Evolutionary conservation across 2,888 invertebrate species (phyloP).

Genomic region (Mythimna loreyi): DNA sequence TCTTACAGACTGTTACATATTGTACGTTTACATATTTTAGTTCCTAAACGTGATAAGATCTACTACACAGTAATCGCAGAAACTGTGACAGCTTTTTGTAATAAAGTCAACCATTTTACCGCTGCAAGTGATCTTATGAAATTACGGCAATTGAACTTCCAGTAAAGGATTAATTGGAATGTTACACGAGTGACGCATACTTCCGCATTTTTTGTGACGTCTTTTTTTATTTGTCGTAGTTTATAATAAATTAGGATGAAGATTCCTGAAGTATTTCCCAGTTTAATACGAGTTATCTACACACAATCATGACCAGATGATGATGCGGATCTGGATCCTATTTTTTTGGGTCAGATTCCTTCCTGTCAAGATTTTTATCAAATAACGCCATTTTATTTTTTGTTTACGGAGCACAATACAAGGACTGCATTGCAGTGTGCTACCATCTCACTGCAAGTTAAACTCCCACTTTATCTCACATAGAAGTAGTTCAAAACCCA

Average conservation of each 20-base stretch:
- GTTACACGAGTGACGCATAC: conserved; percentile 17
- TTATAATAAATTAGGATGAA: neutral
- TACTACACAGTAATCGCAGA: neutral
- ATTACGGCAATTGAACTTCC: no score
- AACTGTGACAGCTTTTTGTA: neutral
- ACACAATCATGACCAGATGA: neutral
- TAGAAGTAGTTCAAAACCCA: no score
- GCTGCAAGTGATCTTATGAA: neutral
- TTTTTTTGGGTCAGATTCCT: neutral
- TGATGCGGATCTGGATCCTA: neutral
- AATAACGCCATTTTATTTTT: neutral
- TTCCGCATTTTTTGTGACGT: conserved; percentile 21
- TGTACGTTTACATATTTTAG: conserved; percentile 10
- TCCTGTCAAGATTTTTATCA: neutral
- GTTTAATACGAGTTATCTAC: conserved; percentile 1
- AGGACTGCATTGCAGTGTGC: no score
- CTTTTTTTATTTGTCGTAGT: neutral
- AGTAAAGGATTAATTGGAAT: neutral
- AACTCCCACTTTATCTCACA: no score
- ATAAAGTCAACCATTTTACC: no score
- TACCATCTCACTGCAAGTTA: no score
- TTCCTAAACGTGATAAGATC: conserved; percentile 23
- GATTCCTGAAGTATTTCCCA: conserved; percentile 3
- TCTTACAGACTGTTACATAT: conserved; percentile 22
- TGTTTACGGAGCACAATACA: neutral